Base-by-base conservation (phyloP, 2,113 vertebrate genomes). In the Onychostruthus taczanowskii region DNA sequence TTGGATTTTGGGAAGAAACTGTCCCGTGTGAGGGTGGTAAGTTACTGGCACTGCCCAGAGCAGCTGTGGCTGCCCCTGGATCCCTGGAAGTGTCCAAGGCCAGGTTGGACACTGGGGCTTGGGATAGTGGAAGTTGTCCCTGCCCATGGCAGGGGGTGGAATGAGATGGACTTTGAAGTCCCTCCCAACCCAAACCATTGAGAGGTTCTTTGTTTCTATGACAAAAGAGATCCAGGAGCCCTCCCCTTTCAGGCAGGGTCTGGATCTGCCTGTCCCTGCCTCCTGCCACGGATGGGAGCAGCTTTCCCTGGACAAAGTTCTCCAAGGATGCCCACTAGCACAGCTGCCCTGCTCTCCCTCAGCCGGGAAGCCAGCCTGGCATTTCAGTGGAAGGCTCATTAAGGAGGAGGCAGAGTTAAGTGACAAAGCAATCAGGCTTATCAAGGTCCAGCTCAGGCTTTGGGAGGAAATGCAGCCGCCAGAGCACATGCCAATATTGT, bases 311-410 rank as follows among this genome's bases (percentile, higher is more conserved):
- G 37, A 16, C 41, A 8, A 17, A 43, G 10, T 20, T 72, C 53
- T n/a, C 16, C 6, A 22, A 61, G 53, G 35, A 61, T 22, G 18
- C n/a, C 55, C 59, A 4, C 26, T 4, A 13, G 11, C 27, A 28
- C 10, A 6, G 52, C 59, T 63, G 27, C 47, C 44, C 70, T 26
- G 33, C 14, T 31, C 19, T 76, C 35, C 16, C 4, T 1, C 14
- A 17, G 75, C 19, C 0, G 0, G 63, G 75, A 73, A 47, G 26
- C 3, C 39, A 67, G 22, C 46, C 52, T 1, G 0, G 21, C 9
- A 0, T 79, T 72, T 64, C 44, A 12, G 44, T 35, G 66, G 52
- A 61, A 85, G 66, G 61, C 49, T 88, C n/a, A 18, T 41, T 47
- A 37, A 64, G 72, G 49, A 84, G 78, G 52, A 55, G 66, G 66